These are phyloP conservation scores for Pollicipes pollicipes DNA, from an alignment of 1,140 invertebrate genomes.

Conservation along the genomic window DNA sequence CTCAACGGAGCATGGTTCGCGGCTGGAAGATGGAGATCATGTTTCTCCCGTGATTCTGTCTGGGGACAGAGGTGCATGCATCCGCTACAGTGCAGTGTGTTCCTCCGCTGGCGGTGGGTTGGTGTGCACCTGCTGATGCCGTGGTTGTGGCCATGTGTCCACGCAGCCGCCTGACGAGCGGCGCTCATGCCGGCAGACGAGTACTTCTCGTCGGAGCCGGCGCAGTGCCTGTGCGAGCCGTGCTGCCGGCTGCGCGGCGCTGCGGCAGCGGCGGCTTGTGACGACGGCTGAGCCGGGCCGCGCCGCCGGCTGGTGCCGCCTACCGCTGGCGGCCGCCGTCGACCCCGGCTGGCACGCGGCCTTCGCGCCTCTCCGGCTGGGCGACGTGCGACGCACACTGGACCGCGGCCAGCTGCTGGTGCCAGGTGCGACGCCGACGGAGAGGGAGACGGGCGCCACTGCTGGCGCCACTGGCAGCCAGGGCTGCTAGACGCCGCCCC, in stretches of 20 bases:
- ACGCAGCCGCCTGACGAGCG: neutral
- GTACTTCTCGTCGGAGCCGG: slow-evolving; percentile 19
- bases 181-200: slow-evolving; percentile 34
- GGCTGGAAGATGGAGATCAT: too few relatives aligned
- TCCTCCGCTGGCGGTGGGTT: neutral
- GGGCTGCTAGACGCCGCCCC: too few relatives aligned
- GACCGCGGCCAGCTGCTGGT: slow-evolving; percentile 46
- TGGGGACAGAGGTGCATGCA: too few relatives aligned
- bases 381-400: slow-evolving; percentile 46
- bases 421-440: slow-evolving; percentile 32
- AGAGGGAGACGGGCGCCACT: slow-evolving; percentile 3
- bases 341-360: slow-evolving; percentile 48
- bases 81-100: slow-evolving; percentile 23
- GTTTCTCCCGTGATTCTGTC: too few relatives aligned
- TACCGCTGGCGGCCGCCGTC: slow-evolving; percentile 45
- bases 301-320: slow-evolving; percentile 41
- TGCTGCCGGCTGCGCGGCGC: slow-evolving; percentile 11
- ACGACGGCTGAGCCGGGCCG: slow-evolving; percentile 30
- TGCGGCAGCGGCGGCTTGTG: slow-evolving; percentile 15
- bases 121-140: neutral
- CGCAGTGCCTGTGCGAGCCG: slow-evolving; percentile 5
- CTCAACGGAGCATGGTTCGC: too few relatives aligned
- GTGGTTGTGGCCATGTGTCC: too few relatives aligned
- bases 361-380: slow-evolving; percentile 51
- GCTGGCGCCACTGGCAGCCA: slow-evolving; percentile 5